Evolutionary conservation across 2,888 invertebrate genomes (phyloP), one percentile per base, ranked within the genome.

Genomic region (Eupelmus urozonus): DNA sequence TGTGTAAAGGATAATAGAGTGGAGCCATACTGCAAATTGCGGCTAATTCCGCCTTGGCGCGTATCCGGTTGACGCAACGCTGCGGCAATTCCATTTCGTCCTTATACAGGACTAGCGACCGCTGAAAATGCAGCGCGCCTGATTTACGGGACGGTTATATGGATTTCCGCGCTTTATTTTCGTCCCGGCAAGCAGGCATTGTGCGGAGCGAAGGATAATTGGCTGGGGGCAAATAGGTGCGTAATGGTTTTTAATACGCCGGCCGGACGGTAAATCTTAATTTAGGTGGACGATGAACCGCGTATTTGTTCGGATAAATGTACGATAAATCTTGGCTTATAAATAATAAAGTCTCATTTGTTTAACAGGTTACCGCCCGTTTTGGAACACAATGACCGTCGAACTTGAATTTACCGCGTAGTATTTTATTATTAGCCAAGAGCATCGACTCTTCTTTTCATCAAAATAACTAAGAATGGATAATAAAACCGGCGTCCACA

Each of bases 141-240:
- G 60, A 70, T 70, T 60, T 70, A 70, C 60, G 60, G 29, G 59
- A 70, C 60, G 29, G 49, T 20, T 70, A 29, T 29, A 34, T 51
- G 70, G 60, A 70, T 70, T 70, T 70, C 70, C 70, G 70, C 29
- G 18, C 70, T 34, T 59, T 18, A n/a, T 63, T 63, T 63, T 63
- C 25, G 4, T 23, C 18, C 25, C 18, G 34, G 3, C 9, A 34
- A 5, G 34, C 34, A 9, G 9, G 20, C 42, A 0, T 0, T 20
- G 16, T 25, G 16, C 45, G 7, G 16, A 34, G 34, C 34, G 18
- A 16, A 57, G 13, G 42, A 20, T 62, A 62, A 62, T 62, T 62
- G 42, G 62, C 18, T 23, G 23, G 34, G 9, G 7, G 23, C 40
- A 34, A 62, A 23, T 40, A 45, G 42, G 34, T 18, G 60, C 20